A percentile compares a stretch with the other conserved stretches of the same genome.
Evolutionary conservation across 2,888 invertebrate species (phyloP).

Genomic region (Leptinotarsa peninsularis): DNA sequence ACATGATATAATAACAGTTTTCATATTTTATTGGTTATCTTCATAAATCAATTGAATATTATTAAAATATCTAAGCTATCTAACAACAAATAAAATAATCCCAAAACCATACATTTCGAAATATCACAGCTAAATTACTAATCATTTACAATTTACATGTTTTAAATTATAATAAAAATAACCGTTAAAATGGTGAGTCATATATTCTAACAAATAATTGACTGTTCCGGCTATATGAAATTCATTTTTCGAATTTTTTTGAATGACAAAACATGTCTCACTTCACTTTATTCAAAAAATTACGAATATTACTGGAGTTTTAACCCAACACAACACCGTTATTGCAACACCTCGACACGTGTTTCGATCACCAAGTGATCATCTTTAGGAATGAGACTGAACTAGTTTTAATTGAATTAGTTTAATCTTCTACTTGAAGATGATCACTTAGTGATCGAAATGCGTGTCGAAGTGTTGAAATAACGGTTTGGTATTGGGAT

Average conservation of each 20-base stretch:
- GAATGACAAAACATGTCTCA: too few species aligned
- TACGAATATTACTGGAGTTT: too few species aligned
- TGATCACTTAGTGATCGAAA: too few species aligned
- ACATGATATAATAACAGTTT: not conserved
- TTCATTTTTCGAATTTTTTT: not conserved
- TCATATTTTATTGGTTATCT: constrained; percentile 27
- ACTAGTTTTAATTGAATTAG: too few species aligned
- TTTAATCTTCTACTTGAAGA: too few species aligned
- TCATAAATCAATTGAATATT: constrained; percentile 36
- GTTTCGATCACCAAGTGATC: too few species aligned
- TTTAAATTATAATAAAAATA: constrained; percentile 17
- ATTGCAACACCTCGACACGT: too few species aligned
- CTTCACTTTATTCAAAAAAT: too few species aligned
- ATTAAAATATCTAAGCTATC: constrained; percentile 29
- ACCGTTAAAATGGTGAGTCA: constrained; percentile 15
- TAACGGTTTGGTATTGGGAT: too few species aligned
- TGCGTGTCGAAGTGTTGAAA: too few species aligned
- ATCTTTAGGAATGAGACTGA: too few species aligned
- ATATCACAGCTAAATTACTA: constrained; percentile 69
- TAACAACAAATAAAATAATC: constrained; percentile 40
- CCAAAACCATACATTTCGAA: constrained; percentile 56
- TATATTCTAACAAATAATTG: constrained; percentile 3
- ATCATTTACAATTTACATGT: constrained; percentile 57
- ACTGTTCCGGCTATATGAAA: not conserved
- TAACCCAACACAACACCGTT: too few species aligned